Evolutionary conservation across 1,140 invertebrate species (phyloP), one percentile per base, ranked within the genome.

Genomic region (Drosophila dunni): DNA sequence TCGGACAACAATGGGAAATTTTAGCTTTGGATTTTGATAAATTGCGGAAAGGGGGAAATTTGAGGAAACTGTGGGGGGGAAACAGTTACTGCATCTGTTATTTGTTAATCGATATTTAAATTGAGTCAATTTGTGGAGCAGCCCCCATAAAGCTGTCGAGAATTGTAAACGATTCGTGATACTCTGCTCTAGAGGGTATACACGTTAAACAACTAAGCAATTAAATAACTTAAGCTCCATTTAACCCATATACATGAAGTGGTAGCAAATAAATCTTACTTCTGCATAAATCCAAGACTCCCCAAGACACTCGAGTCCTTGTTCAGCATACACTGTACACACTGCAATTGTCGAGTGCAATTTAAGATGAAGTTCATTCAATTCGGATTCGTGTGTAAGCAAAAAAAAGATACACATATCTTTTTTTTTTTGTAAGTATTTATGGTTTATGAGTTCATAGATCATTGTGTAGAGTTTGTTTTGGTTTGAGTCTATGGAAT

Each of bases 51-150:
- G 13, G 15, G 6, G n/a, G 15, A 5, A 7, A 8, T 5, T 11
- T n/a, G 33, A 46, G 11, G 9, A 11, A 42, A 15, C 20, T n/a
- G 15, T n/a, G 15, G 36, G 7, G 13, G 36, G 24, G 0, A 6
- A 29, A 29, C 57, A 34, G 60, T 36, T 62, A 53, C 36, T 40
- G 13, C 38, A 46, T 44, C 40, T 48, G 34, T 51, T 75, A 67
- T 78, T 80, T 65, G 66, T 78, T 78, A 85, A 78, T 85, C 58
- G 78, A 65, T 71, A 85, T 85, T 78, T 81, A 75, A 85, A 85
- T 72, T 63, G 60, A 71, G 46, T 79, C 60, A 64, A 79, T 83
- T 83, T 83, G 62, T 67, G 29, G 1, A 7, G 63, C 63, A 53
- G 69, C 51, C 57, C 57, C 71, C 71, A 74, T 74, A 36, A 56